A percentile compares a stretch with the other conserved stretches of the same genome.
These are phyloP conservation scores for Craniophora ligustri DNA, from an alignment of 2,888 invertebrate genomes.

Conservation along the genomic window DNA sequence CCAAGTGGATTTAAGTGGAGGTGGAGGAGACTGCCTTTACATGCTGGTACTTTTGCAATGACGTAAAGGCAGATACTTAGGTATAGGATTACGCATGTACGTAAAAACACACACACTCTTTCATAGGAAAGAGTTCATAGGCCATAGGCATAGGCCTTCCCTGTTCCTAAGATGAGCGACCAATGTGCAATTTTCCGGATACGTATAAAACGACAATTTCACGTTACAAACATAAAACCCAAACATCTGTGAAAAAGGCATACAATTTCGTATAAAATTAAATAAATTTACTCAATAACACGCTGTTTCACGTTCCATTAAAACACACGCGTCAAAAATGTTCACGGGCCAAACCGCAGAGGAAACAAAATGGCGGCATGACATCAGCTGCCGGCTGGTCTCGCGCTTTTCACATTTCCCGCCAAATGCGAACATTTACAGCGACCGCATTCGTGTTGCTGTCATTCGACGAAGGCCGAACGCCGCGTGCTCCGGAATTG, in stretches of 20 bases:
- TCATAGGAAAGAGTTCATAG: too few species aligned
- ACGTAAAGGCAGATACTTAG: too few species aligned
- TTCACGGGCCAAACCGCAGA: conserved; percentile 58
- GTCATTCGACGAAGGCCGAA: conserved; percentile 53
- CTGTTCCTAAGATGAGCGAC: too few species aligned
- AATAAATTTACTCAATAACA: conserved; percentile 36
- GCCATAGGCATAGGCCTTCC: too few species aligned
- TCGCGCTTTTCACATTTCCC: conserved; percentile 69
- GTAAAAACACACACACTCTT: too few species aligned
- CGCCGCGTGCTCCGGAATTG: conserved; percentile 65
- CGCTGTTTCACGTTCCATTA: conserved; percentile 31
- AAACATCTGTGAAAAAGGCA: conserved; percentile 5
- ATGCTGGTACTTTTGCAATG: too few species aligned
- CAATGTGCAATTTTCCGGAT: too few species aligned
- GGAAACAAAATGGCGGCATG: conserved; percentile 64
- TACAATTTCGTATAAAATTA: conserved; percentile 11
- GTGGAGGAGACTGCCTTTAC: too few species aligned
- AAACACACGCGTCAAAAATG: conserved; percentile 48
- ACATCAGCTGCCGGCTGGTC: conserved; percentile 55
- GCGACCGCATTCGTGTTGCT: conserved; percentile 64
- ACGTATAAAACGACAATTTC: neutral
- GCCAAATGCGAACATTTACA: conserved; percentile 63
- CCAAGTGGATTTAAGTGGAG: too few species aligned
- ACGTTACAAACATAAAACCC: neutral
- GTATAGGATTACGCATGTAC: too few species aligned